Base-by-base conservation (phyloP, 2,888 invertebrate species). In the Eumerus sabulonum region DNA sequence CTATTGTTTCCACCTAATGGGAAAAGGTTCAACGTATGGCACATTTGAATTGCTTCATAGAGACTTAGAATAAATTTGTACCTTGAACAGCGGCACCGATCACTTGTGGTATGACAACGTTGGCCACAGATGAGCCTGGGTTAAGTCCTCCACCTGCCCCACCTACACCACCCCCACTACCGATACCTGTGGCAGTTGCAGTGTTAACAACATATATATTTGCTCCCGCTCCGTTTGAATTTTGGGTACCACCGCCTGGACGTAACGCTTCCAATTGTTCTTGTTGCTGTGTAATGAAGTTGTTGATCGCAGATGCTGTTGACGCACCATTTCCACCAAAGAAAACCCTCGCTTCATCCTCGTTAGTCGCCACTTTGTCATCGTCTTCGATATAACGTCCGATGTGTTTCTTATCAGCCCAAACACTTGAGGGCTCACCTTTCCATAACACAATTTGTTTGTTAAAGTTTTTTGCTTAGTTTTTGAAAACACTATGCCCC, bases 211-310 rank as follows among this genome's bases (percentile, higher is more conserved):
- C 38, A 9, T 63, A 44, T 2, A 72, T 51, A 53, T 59, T 72
- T 0, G 59, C 18, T 14, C 35, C 70, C 16, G 59, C 9, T 42
- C 38, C 47, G 14, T 51, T 14, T 0, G 63, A 16, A 1, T 16
- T 5, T 1, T n/a, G 17, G 3, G 53, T 35, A 16, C 57, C 42
- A 27, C 40, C 50, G 1, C 2, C 1, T n/a, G 72, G 72, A 16
- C 72, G 72, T 9, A 72, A 35, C 1, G 17, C 36, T 53, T 72
- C 72, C 47, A 72, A 35, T 1, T n/a, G 9, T 17, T 64, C 36
- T 18, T 64, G 64, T 40, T 63, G 14, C 9, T 14, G 50, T 2
- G 63, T 64, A 14, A 72, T 72, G 1, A 57, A 51, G 9, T 59
- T 45, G 16, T 72, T 72, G 48, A 72, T 51, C 1, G 64, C 53